A percentile compares a stretch with the other conserved stretches of the same genome.
These are phyloP conservation scores for Lytechinus pictus DNA, from an alignment of 35 echinoderm and acorn worm species.

Conservation along the genomic window DNA sequence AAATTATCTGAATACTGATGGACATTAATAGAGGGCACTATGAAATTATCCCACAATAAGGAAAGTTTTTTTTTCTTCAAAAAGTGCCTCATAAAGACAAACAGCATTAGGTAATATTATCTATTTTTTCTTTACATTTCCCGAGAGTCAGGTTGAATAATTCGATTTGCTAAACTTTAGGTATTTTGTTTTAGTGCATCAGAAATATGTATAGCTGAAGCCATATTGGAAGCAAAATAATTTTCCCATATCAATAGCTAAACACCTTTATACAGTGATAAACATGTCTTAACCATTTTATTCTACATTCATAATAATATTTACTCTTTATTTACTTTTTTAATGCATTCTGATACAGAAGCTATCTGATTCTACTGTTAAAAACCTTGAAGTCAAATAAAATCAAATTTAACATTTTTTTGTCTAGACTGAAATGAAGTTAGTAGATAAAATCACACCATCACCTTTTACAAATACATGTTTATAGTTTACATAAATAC, in stretches of 20 bases:
- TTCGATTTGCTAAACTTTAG: too few relatives aligned
- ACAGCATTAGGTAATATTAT: too few relatives aligned
- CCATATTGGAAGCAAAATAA: not conserved
- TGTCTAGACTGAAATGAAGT: not conserved
- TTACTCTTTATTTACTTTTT: not conserved
- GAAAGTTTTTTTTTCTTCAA: too few relatives aligned
- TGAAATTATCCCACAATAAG: too few relatives aligned
- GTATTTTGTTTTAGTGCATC: too few relatives aligned
- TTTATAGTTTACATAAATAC: constrained; percentile 15
- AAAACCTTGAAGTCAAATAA: not conserved
- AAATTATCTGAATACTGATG: too few relatives aligned
- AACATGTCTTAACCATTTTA: not conserved
- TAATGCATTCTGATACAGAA: not conserved
- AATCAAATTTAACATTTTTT: not conserved
- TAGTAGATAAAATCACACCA: not conserved
- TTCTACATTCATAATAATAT: not conserved
- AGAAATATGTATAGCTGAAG: not conserved
- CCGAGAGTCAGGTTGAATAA: too few relatives aligned
- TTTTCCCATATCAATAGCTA: not conserved
- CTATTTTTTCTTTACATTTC: too few relatives aligned
- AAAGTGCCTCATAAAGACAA: too few relatives aligned
- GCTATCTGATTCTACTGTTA: not conserved
- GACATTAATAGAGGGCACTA: too few relatives aligned
- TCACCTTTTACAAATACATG: constrained; percentile 13
- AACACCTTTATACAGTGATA: not conserved